Base-by-base conservation (phyloP, 2,888 invertebrate genomes). In the Camptogramma bilineatum region DNA sequence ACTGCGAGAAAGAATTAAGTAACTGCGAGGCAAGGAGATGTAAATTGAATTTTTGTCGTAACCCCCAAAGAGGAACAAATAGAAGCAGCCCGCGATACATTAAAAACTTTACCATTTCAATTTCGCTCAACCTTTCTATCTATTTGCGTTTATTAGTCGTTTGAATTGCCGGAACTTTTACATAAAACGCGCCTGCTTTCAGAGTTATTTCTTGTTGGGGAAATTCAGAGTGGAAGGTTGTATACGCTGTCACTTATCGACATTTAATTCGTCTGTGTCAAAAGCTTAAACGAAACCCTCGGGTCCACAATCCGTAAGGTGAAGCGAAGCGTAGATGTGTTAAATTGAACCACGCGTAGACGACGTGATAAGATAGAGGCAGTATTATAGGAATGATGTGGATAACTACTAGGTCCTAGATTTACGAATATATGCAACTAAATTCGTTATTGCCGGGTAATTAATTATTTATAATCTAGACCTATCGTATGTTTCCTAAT, bases 41-140 rank as follows among this genome's bases (percentile, higher is more conserved):
- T 85, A 90, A 89, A 90, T 90, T 90, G 88, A 88, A 87, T 89
- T 89, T 86, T 88, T 88, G 88, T 84, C 86, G 83, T 84, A 79
- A 76, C 74, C 79, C 77, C 75, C 72, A 80, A 83, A 80, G 75
- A 74, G 77, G 71, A 77, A 77, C 76, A 80, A 83, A 81, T 73
- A 77, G 75, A 78, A 78, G 60, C 56, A 46, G 63, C 61, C 66
- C 74, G 74, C 76, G 76, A 79, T 80, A 82, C 79, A 82, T 82
- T 81, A 81, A 78, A 81, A 82, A 82, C 78, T 81, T 81, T 78
- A 72, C 69, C 71, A 68, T 76, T 76, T 67, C 68, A 64, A 75
- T 73, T 75, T 79, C 73, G 73, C 70, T 74, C 73, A 74, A 72
- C 77, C 77, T 78, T 78, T 78, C 72, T 65, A 66, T 66, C 67